Evolutionary conservation across 2,113 vertebrate genomes (phyloP).

Genomic region (Nycticebus coucang): DNA sequence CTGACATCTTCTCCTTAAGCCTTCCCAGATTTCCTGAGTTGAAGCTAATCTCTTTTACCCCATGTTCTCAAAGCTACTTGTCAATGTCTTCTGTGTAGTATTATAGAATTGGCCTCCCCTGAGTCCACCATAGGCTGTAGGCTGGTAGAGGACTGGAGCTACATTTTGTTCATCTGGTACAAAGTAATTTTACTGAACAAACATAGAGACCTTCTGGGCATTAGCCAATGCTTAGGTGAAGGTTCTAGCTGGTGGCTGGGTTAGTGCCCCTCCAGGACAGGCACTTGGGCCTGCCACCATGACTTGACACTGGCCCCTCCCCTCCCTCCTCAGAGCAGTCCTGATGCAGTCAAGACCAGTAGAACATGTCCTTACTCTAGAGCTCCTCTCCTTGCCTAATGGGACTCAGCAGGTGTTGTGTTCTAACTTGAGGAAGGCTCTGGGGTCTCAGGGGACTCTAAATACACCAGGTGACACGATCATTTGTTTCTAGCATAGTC

Average conservation of each 20-base stretch:
- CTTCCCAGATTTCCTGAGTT: background rate
- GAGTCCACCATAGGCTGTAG: background rate
- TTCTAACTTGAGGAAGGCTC: constrained; percentile 11
- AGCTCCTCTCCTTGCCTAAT: background rate
- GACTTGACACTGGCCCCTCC: background rate
- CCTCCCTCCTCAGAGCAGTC: background rate
- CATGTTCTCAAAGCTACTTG: background rate
- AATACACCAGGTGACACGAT: background rate
- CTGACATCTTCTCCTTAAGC: background rate
- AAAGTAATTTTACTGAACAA: constrained; percentile 34
- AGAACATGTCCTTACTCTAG: background rate
- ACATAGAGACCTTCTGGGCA: background rate
- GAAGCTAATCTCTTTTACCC: background rate
- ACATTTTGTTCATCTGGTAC: background rate
- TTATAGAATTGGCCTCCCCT: background rate
- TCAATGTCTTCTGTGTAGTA: background rate
- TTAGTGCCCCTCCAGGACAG: background rate
- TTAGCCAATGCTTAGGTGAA: background rate
- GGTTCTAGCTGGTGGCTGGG: background rate
- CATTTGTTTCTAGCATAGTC: background rate
- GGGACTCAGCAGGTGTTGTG: background rate
- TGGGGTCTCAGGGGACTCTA: background rate
- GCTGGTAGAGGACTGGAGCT: background rate
- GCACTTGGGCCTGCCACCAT: background rate
- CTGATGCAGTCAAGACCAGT: background rate